A percentile compares a stretch with the other conserved stretches of the same genome.
These are phyloP conservation scores for Chymomyza costata DNA, from an alignment of 1,140 invertebrate genomes.

Conservation along the genomic window DNA sequence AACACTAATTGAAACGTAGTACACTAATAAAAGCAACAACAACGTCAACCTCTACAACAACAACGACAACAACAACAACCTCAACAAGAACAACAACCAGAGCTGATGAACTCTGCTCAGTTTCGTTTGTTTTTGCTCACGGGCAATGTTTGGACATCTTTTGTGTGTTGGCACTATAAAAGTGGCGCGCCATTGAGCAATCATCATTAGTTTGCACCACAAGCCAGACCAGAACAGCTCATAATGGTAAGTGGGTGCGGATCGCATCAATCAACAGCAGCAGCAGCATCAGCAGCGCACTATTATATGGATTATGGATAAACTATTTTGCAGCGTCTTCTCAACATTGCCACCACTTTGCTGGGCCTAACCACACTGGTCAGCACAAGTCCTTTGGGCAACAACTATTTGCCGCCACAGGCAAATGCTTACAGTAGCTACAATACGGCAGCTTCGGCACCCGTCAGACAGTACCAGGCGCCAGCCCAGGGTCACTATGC, in stretches of 20 bases:
- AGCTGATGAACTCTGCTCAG: slow-evolving; percentile 26
- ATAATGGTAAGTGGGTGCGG: slow-evolving; percentile 38
- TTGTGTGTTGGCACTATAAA: slow-evolving; percentile 51
- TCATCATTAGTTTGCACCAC: slow-evolving; percentile 29
- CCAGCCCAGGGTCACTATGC: slow-evolving; percentile 18
- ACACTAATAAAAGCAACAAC: slow-evolving; percentile 1
- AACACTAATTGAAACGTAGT: slow-evolving; percentile 23
- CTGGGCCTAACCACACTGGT: slow-evolving; percentile 23
- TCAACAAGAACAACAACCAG: slow-evolving; percentile 11
- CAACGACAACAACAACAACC: slow-evolving; percentile 1
- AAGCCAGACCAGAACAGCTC: slow-evolving; percentile 24
- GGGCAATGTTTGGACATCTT: slow-evolving; percentile 29
- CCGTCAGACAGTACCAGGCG: too few relatives aligned
- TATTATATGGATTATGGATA: background rate
- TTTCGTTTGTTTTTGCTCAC: slow-evolving; percentile 40
- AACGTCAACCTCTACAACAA: background rate
- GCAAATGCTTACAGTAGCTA: slow-evolving; percentile 38
- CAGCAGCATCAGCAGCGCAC: too few relatives aligned
- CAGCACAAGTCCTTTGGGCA: slow-evolving; percentile 36
- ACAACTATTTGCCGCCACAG: slow-evolving; percentile 43
- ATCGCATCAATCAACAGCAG: too few relatives aligned
- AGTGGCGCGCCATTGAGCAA: slow-evolving; percentile 25
- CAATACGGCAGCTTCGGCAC: slow-evolving; percentile 17
- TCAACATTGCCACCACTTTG: slow-evolving; percentile 19
- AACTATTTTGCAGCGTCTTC: slow-evolving; percentile 25